A percentile compares a stretch with the other conserved stretches of the same genome.
phyloP scores from a whole-genome alignment of 23 tunicate species.

The Styela plicata region DNA sequence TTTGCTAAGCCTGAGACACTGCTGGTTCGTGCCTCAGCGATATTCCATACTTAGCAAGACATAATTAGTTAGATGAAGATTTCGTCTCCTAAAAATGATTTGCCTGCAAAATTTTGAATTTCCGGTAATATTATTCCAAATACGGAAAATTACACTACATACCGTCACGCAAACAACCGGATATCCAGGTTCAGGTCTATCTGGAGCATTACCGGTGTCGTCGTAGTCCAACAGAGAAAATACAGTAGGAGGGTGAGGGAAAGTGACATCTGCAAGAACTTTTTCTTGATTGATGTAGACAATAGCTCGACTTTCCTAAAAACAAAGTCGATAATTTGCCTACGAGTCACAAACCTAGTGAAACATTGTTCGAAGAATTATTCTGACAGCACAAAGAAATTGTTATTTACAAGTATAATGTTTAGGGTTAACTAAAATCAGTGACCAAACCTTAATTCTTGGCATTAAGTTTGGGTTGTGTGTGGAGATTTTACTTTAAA shows the following conservation, averaged over 20 bases:
- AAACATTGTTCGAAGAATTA: too few species aligned
- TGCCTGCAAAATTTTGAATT: background rate
- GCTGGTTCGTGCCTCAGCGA: too few species aligned
- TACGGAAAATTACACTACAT: conserved; percentile 14
- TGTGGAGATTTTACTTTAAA: too few species aligned
- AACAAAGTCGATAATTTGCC: background rate
- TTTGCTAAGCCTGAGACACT: too few species aligned
- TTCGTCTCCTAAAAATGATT: background rate
- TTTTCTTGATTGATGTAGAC: conserved; percentile 92
- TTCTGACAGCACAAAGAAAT: too few species aligned
- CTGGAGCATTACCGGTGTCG: conserved; percentile 49
- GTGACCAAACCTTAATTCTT: too few species aligned
- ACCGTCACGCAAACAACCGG: conserved; percentile 96
- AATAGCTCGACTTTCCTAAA: conserved; percentile 77
- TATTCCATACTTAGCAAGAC: too few species aligned
- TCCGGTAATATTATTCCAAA: background rate
- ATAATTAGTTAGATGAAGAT: too few species aligned
- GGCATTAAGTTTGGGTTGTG: too few species aligned
- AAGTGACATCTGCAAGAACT: conserved; percentile 90
- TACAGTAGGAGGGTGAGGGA: conserved; percentile 83
- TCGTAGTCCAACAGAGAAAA: conserved; percentile 82
- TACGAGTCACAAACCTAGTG: too few species aligned
- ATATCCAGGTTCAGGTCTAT: conserved; percentile 76
- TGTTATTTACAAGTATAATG: too few species aligned
- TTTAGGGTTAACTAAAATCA: too few species aligned